Percentiles rank a stretch among this genome's conserved stretches.
phyloP scores from a whole-genome alignment of 2,797 vertebrate species.

The Crocidura indochinensis region DNA sequence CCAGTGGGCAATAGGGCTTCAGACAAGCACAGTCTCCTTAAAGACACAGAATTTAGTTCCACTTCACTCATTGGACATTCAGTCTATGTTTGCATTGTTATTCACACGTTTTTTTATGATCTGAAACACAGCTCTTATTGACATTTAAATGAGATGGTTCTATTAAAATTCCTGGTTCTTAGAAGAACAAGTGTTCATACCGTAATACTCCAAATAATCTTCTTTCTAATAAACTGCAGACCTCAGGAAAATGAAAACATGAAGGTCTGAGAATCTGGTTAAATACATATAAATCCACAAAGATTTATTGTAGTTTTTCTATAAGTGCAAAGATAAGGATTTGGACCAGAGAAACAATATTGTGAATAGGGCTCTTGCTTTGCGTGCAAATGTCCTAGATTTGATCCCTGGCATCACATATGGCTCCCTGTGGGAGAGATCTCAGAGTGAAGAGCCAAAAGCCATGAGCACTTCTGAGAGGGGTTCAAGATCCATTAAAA shows the following conservation, averaged over 20 bases:
- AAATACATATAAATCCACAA: neutral
- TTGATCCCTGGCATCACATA: too few species aligned
- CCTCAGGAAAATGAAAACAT: neutral
- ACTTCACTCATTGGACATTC: neutral
- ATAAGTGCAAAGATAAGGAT: too few species aligned
- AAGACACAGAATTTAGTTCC: neutral
- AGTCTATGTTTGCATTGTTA: neutral
- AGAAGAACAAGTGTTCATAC: neutral
- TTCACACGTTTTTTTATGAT: neutral
- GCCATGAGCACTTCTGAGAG: neutral
- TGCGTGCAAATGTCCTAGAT: too few species aligned
- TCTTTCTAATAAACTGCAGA: constrained; percentile 21
- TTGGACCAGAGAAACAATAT: too few species aligned
- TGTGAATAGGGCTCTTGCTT: too few species aligned
- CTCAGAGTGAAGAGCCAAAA: too few species aligned
- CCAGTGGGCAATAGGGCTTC: neutral
- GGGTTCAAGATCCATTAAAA: too few species aligned
- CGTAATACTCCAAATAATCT: neutral
- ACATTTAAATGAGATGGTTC: neutral
- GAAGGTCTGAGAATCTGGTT: neutral
- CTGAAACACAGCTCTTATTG: neutral
- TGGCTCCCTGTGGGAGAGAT: too few species aligned
- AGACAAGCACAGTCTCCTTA: neutral
- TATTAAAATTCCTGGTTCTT: constrained; percentile 2
- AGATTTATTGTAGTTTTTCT: neutral